Evolutionary conservation across 2,797 vertebrate species (phyloP), one percentile per base, ranked within the genome.

Genomic region (Chanos chanos): DNA sequence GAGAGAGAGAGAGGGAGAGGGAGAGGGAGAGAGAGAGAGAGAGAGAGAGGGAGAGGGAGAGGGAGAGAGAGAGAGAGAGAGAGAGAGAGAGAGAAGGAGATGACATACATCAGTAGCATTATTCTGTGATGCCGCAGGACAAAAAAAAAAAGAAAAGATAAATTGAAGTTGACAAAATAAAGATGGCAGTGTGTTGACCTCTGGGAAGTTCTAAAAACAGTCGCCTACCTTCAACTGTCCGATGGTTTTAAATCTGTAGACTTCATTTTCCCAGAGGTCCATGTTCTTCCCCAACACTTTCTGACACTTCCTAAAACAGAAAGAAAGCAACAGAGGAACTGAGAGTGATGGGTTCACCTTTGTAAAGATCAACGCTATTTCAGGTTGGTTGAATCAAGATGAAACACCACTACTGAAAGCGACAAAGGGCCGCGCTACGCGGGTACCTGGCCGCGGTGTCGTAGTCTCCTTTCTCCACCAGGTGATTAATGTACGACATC

Each of bases 271-370:
- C 97, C 97, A 99, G 12, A 99, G 88, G 55, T 94, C 94, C 89
- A 96, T 94, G 85, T 98, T 99, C 87, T 97, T 99, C 28, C 97
- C 96, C 56, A 99, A 92, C 77, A 99, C 94, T 79, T 97, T 99
- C 79, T 98, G 96, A 78, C 96, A 99, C 79, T 98, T 99, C 68
- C 97, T 99, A 77, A 77, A 56, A 12, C 2, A 10, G 6, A 53
- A 30, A 18, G 0, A 59, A 7, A 34, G 5, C n/a, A n/a, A 24
- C 6, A 44, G 12, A 16, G 2, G 6, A 7, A 47, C 4, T 45
- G 37, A 27, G 9, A 33, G 18, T 24, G 10, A 48, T 24, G 15
- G 15, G 21, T 8, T n/a, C 13, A 21, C 13, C 57, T 5, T 21
- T 19, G 13, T 15, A 48, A 15, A 45, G 10, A 52, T 16, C 25